Conservation (phyloP, 2,797 vertebrate genomes). For the Limnodromus scolopaceus region DNA sequence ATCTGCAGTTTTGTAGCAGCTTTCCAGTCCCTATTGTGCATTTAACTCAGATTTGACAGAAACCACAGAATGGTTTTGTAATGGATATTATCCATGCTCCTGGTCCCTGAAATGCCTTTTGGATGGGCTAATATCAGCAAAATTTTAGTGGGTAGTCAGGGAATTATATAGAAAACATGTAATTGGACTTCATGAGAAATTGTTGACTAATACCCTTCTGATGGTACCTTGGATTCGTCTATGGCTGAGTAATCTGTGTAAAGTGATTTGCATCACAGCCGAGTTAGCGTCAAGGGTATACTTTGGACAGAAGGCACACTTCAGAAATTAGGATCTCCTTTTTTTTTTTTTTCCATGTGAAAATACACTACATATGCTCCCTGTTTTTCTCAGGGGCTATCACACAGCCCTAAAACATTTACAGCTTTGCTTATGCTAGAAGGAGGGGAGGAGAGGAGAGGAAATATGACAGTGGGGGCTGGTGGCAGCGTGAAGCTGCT, state of each 20-base stretch:
- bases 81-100: conserved; percentile 62
- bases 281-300: conserved; percentile 67
- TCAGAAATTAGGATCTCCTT: conserved; percentile 64
- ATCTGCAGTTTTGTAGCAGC: conserved; percentile 68
- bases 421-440: conserved; percentile 49
- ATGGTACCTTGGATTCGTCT: conserved; percentile 63
- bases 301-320: conserved; percentile 75
- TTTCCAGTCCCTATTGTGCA: conserved; percentile 61
- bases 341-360: conserved; percentile 56
- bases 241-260: conserved; percentile 72
- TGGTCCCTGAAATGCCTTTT: conserved; percentile 75
- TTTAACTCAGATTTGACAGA: conserved; percentile 75
- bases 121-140: conserved; percentile 77
- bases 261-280: conserved; percentile 72
- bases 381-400: conserved; percentile 74
- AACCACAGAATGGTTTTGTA: conserved; percentile 69
- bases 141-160: conserved; percentile 76
- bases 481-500: conserved; percentile 30
- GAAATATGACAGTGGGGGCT: conserved; percentile 35
- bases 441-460: background rate
- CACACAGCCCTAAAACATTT: conserved; percentile 71
- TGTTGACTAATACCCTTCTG: conserved; percentile 71
- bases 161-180: conserved; percentile 75
- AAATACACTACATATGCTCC: conserved; percentile 76
- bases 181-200: conserved; percentile 73